Percentiles rank a stretch among this genome's conserved stretches.
Evolutionary conservation across 2,888 invertebrate genomes (phyloP).

Genomic region (Carpatolechia fugitivella): DNA sequence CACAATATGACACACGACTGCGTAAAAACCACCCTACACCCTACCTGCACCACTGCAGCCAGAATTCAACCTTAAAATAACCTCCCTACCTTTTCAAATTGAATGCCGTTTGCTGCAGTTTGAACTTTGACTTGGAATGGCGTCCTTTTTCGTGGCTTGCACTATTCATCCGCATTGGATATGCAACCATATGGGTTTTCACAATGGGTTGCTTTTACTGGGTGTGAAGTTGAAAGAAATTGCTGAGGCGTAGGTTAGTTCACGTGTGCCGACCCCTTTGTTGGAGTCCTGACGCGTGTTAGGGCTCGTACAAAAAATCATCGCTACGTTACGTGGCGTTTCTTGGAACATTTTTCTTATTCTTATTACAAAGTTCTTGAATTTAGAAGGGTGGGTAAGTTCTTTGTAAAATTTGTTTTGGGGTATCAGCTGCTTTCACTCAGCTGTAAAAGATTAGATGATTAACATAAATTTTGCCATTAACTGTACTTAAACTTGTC

Average conservation of each 20-base stretch:
- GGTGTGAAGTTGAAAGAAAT: neutral
- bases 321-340: conserved; percentile 42
- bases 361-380: neutral
- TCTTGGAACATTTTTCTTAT: conserved; percentile 32
- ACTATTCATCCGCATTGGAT: conserved; percentile 28
- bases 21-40: conserved; percentile 45
- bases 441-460: too few relatives aligned
- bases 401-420: too few relatives aligned
- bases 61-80: conserved; percentile 39
- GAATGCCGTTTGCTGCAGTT: conserved; percentile 39
- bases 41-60: conserved; percentile 24
- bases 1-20: conserved; percentile 54
- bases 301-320: conserved; percentile 33
- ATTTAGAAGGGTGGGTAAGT: neutral
- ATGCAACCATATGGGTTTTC: conserved; percentile 26
- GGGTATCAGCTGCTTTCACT: too few relatives aligned
- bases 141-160: conserved; percentile 40
- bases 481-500: too few relatives aligned
- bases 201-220: conserved; percentile 29
- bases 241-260: neutral
- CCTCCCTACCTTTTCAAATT: conserved; percentile 32
- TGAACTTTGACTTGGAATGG: conserved; percentile 61
- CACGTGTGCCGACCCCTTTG: conserved; percentile 43
- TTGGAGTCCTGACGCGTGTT: conserved; percentile 32
- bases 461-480: too few relatives aligned